Evolutionary conservation across 2,797 vertebrate genomes (phyloP), one percentile per base, ranked within the genome.

Genomic region (Tapirus indicus): DNA sequence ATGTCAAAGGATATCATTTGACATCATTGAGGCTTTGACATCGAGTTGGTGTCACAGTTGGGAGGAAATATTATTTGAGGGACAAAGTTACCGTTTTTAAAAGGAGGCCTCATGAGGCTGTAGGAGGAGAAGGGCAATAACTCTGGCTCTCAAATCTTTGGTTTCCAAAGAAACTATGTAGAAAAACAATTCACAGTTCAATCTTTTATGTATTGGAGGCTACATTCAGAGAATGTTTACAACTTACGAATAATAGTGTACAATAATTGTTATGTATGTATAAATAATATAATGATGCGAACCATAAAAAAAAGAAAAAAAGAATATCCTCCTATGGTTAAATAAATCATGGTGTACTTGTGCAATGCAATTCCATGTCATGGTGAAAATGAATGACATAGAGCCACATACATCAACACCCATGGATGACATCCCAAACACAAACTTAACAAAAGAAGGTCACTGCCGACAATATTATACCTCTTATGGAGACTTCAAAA

Each of bases 341-440:
- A 89, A 27, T 32, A 56, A 32, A 27, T 44, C 23, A 27, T 1
- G 13, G 0, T 6, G 54, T 25, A 11, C 56, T 74, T 11, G 4
- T 2, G 38, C n/a, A 11, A 49, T 17, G 2, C 35, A 38, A 58
- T 47, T 64, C 23, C n/a, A 4, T 18, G 7, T 25, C 23, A 29
- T 41, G 2, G 21, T 32, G 35, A 41, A 23, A 35, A 56, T 16
- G 49, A 83, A 38, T 11, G 80, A 47, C 84, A 32, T 3, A 7
- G 9, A 77, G 27, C 21, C 14, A 3, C 14, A 1, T 0, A 5
- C 7, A 0, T 12, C 32, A 2, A 0, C 5, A 1, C 2, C 23
- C 4, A 0, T 6, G 60, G 75, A 21, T 1, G 23, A 11, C 72
- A 49, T 4, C 2, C 13, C 44, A 60, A 32, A 75, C 7, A 2